phyloP scores from a whole-genome alignment of 2,888 invertebrate species.

The Nomada lathburiana region DNA sequence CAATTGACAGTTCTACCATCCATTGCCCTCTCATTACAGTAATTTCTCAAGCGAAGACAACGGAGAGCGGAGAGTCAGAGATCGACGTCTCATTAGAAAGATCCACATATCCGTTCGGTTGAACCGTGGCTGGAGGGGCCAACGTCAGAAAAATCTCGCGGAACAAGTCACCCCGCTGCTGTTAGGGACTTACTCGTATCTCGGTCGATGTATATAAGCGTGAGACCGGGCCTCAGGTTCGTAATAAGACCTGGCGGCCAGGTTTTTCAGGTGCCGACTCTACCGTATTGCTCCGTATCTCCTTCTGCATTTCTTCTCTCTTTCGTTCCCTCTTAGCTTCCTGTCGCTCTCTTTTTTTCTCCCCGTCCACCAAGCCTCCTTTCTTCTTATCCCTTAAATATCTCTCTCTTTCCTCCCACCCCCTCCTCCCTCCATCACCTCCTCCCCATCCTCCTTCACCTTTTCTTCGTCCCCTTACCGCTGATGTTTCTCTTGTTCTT shows the following conservation, averaged over 20 bases:
- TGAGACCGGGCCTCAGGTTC: conserved; percentile 81
- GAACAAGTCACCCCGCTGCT: conserved; percentile 77
- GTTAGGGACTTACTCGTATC: conserved; percentile 68
- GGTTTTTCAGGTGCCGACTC: conserved; percentile 77
- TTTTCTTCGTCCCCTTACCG: conserved; percentile 1
- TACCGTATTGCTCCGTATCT: conserved; percentile 62
- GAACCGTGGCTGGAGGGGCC: conserved; percentile 55
- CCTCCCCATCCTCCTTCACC: neutral
- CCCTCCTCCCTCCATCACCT: conserved; percentile 3
- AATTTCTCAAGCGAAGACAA: too few species aligned
- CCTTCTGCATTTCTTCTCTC: conserved; percentile 55
- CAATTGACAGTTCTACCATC: too few species aligned
- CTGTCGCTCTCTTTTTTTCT: conserved; percentile 53
- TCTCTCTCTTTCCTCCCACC: conserved; percentile 21
- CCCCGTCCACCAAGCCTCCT: neutral
- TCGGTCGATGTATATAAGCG: conserved; percentile 77
- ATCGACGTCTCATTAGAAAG: conserved; percentile 53
- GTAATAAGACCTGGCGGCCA: conserved; percentile 84
- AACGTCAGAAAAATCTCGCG: conserved; percentile 81
- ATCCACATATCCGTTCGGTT: conserved; percentile 41
- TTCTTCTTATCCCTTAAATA: conserved; percentile 42
- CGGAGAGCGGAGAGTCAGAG: neutral
- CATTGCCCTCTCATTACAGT: too few species aligned
- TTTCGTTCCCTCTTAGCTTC: conserved; percentile 51
- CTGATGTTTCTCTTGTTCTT: conserved; percentile 28